These are phyloP conservation scores for Cosmia trapezina DNA, from an alignment of 2,888 invertebrate genomes.

Conservation along the genomic window DNA sequence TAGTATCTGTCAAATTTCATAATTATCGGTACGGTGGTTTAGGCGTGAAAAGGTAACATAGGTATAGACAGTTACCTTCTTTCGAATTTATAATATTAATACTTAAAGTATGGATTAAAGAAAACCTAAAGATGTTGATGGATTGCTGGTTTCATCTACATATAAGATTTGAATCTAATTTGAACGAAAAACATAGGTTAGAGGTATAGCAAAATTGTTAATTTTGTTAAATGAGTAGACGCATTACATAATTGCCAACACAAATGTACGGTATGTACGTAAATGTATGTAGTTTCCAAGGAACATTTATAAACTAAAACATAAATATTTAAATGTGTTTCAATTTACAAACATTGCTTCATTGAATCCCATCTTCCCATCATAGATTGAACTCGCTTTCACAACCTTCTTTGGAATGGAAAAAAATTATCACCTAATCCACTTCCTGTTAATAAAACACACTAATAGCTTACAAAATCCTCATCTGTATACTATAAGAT, in stretches of 20 bases:
- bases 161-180: background rate
- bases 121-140: background rate
- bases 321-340: background rate
- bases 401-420: background rate
- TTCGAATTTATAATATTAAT: no score
- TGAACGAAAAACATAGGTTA: no score
- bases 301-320: background rate
- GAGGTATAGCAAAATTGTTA: background rate
- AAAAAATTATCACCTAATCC: background rate
- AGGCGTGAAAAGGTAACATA: no score
- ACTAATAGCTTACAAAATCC: slow-evolving; percentile 13
- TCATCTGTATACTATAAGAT: slow-evolving; percentile 18
- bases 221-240: background rate
- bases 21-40: no score
- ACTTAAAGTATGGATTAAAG: background rate
- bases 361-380: background rate
- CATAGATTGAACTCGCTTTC: background rate
- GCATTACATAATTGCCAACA: background rate
- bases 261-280: no score
- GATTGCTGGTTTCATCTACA: background rate
- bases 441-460: slow-evolving; percentile 10
- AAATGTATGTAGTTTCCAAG: background rate
- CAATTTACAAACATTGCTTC: background rate
- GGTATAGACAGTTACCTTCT: no score
- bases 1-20: no score